Conservation (phyloP, 2,888 invertebrate genomes). For the Tillus elongatus region DNA sequence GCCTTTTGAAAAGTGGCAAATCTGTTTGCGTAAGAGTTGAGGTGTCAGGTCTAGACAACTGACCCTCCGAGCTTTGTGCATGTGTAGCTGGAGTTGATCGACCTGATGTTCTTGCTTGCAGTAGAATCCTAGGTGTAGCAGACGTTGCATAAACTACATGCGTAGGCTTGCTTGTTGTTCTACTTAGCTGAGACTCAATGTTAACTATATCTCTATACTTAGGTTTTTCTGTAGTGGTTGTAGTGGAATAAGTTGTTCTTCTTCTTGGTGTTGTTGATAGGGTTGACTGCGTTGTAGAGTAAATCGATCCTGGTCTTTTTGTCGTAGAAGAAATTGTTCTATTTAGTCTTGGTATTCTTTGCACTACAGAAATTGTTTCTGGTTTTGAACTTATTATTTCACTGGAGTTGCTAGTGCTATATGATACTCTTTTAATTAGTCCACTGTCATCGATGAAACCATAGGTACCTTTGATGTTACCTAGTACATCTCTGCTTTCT, state of each 20-base stretch:
- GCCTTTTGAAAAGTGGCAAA: slow-evolving; percentile 28
- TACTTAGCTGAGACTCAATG: slow-evolving; percentile 28
- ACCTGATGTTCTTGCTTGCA: slow-evolving; percentile 29
- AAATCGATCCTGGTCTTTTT: slow-evolving; percentile 44
- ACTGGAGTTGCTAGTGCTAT: slow-evolving; percentile 51
- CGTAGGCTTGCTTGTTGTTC: slow-evolving; percentile 34
- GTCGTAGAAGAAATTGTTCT: slow-evolving; percentile 47
- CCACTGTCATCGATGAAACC: slow-evolving; percentile 72
- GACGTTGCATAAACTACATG: slow-evolving; percentile 35
- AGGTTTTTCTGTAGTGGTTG: slow-evolving; percentile 35
- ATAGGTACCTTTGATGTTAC: slow-evolving; percentile 75
- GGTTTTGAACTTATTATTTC: slow-evolving; percentile 40
- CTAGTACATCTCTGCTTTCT: slow-evolving; percentile 68
- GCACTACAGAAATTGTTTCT: slow-evolving; percentile 35
- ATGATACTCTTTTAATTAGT: slow-evolving; percentile 70
- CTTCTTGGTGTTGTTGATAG: slow-evolving; percentile 52
- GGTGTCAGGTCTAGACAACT: slow-evolving; percentile 34
- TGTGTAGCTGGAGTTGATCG: slow-evolving; percentile 26
- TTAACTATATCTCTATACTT: slow-evolving; percentile 30
- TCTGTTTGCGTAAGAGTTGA: slow-evolving; percentile 32
- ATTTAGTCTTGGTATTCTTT: slow-evolving; percentile 39
- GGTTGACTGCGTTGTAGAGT: slow-evolving; percentile 43
- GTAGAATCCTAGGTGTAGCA: slow-evolving; percentile 36
- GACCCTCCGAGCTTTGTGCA: slow-evolving; percentile 33
- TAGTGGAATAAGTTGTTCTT: slow-evolving; percentile 39